These are phyloP conservation scores for Phoenicopterus ruber DNA, from an alignment of 2,113 vertebrate genomes.

Conservation along the genomic window DNA sequence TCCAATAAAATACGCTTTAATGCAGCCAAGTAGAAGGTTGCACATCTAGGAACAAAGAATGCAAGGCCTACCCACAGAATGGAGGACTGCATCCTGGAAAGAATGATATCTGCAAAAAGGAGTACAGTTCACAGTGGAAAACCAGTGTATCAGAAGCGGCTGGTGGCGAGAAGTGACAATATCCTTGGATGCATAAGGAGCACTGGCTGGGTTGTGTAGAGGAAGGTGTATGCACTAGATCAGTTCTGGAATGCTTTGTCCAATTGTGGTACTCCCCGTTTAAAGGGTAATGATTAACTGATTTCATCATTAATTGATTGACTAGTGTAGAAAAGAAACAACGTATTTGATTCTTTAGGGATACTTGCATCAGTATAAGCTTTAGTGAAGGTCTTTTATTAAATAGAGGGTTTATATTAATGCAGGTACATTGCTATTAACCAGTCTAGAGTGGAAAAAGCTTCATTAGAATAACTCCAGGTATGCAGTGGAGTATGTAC, in stretches of 20 bases:
- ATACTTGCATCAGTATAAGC: neutral
- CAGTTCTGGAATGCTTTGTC: neutral
- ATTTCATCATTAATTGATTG: neutral
- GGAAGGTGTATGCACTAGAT: neutral
- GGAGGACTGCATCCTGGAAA: neutral
- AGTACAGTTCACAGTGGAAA: neutral
- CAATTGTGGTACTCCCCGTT: neutral
- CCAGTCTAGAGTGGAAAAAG: neutral
- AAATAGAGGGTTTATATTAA: neutral
- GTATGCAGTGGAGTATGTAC: neutral
- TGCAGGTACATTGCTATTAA: neutral
- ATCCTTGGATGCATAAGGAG: neutral
- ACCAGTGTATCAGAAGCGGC: neutral
- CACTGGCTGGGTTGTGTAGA: neutral
- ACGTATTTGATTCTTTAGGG: neutral
- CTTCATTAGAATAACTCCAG: neutral
- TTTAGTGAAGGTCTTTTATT: neutral
- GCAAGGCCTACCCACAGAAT: neutral
- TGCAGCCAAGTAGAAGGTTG: neutral
- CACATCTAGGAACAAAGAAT: conserved; percentile 32
- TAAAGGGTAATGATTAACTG: neutral
- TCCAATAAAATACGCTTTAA: neutral
- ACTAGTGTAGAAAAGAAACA: neutral
- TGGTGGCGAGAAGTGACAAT: neutral
- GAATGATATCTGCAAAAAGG: neutral